Percentiles rank a stretch among this genome's conserved stretches.
These are phyloP conservation scores for Mormyrus iriodes DNA, from an alignment of 2,113 vertebrate genomes.

Conservation along the genomic window DNA sequence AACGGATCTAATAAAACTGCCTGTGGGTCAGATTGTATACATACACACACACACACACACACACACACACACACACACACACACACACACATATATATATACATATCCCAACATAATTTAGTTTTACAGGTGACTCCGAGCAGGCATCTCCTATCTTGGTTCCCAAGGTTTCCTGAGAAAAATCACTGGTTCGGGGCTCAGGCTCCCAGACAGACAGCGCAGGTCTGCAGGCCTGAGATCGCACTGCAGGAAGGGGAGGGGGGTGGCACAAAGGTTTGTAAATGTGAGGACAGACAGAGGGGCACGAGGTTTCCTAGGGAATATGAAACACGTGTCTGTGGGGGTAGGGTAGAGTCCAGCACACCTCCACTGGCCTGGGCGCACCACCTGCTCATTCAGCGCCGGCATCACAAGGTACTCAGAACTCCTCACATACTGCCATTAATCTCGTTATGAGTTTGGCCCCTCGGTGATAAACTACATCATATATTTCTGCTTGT, in stretches of 20 bases:
- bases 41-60: no score
- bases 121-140: background rate
- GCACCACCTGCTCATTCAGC: background rate
- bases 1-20: background rate
- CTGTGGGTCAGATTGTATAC: background rate
- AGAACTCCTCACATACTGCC: background rate
- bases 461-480: background rate
- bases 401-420: background rate
- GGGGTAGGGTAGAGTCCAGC: no score
- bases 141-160: background rate
- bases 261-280: conserved; percentile 29
- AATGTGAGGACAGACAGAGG: conserved; percentile 45
- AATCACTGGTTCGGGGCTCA: background rate
- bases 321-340: background rate
- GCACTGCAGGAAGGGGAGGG: conserved; percentile 17
- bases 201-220: conserved; percentile 23
- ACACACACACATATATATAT: no score
- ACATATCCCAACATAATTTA: background rate
- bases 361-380: background rate
- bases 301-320: conserved; percentile 26
- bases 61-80: no score
- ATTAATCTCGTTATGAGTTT: background rate
- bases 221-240: conserved; percentile 26
- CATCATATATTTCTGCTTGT: background rate
- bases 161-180: conserved; percentile 44